Conservation (phyloP, 2,113 vertebrate species). For the Scophthalmus maximus region DNA sequence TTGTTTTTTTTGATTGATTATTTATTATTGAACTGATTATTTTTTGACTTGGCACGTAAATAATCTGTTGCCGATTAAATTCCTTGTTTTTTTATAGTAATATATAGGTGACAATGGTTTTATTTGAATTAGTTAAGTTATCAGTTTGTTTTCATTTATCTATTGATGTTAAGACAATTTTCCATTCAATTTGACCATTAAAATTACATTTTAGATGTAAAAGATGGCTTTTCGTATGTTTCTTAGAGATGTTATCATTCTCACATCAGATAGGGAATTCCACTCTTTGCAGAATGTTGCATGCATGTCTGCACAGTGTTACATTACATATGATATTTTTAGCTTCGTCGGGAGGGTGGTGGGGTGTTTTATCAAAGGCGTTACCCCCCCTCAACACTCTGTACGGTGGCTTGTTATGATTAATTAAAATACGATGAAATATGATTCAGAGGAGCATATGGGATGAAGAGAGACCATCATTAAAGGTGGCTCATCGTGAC, state of each 20-base stretch:
- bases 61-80: neutral
- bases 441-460: too few species aligned
- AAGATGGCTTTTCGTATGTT: neutral
- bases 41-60: too few species aligned
- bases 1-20: neutral
- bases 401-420: too few species aligned
- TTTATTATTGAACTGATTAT: neutral
- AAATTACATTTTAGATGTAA: too few species aligned
- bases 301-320: neutral
- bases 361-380: too few species aligned
- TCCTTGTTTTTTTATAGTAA: neutral
- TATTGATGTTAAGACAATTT: too few species aligned
- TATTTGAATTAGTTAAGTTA: neutral
- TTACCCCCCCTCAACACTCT: too few species aligned
- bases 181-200: neutral
- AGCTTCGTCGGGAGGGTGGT: neutral
- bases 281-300: neutral
- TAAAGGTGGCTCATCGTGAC: too few species aligned
- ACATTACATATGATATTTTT: neutral
- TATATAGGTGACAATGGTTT: neutral
- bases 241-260: neutral
- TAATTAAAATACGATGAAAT: too few species aligned
- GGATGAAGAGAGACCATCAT: too few species aligned
- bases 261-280: neutral
- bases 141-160: neutral